Percentiles rank a stretch among this genome's conserved stretches.
Conservation (phyloP, 2,797 vertebrate genomes). For the Pelobates cultripes region DNA sequence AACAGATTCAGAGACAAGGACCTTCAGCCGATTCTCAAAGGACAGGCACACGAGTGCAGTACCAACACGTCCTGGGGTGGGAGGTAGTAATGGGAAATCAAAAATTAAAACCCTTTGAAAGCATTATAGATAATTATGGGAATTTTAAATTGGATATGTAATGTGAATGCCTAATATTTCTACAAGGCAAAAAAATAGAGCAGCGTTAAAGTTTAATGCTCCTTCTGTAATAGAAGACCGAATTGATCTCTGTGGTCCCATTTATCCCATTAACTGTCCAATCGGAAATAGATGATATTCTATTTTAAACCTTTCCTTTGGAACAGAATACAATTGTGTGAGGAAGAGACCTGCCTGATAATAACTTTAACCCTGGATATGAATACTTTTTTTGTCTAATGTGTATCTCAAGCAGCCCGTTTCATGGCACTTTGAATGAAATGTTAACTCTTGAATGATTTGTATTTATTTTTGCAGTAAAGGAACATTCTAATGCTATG, state of each 20-base stretch:
- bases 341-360: neutral
- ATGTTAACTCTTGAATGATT: neutral
- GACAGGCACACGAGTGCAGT: neutral
- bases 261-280: slow-evolving; percentile 59
- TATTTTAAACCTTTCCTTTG: slow-evolving; percentile 61
- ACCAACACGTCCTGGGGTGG: slow-evolving; percentile 2
- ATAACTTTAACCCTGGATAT: slow-evolving; percentile 9
- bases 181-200: slow-evolving; percentile 56
- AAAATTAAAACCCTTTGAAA: slow-evolving; percentile 62
- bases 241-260: slow-evolving; percentile 49
- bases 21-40: neutral
- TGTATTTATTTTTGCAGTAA: neutral
- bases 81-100: slow-evolving; percentile 34
- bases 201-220: slow-evolving; percentile 70
- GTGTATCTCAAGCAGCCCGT: neutral
- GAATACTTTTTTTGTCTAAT: slow-evolving; percentile 29
- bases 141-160: slow-evolving; percentile 66
- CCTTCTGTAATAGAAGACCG: slow-evolving; percentile 59
- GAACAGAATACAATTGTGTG: slow-evolving; percentile 39
- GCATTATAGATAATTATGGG: slow-evolving; percentile 56
- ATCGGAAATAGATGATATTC: slow-evolving; percentile 63
- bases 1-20: neutral
- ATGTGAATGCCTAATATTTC: slow-evolving; percentile 68
- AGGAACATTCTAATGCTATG: too few relatives aligned
- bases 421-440: neutral